Evolutionary conservation across 2,113 vertebrate species (phyloP), one percentile per base, ranked within the genome.

Genomic region (Rhabdornis inornatus): DNA sequence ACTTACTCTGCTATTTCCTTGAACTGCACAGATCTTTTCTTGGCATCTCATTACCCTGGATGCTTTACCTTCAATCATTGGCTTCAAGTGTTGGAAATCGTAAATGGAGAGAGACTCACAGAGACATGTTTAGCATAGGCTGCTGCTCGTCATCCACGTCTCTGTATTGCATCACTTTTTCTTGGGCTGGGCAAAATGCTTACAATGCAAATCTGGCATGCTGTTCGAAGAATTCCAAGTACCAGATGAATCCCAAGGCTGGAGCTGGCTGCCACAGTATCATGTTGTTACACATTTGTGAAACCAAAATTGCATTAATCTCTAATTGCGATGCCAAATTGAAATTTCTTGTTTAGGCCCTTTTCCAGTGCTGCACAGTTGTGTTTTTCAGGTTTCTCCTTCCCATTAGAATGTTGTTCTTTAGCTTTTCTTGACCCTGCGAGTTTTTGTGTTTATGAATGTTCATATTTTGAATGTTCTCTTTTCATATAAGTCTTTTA

Each of bases 341-440:
- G 44, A 63, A 95, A 64, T 79, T 6, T 71, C 59, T 74, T 76
- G 47, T 64, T 91, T 47, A 71, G 52, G 31, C 40, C 65, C 17
- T 79, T 85, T 83, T 91, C 89, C 74, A 68, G 9, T 21, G 13
- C 37, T 79, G 37, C 35, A 15, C 50, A 44, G 45, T 83, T 89
- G 63, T 65, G 95, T 42, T 96, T 94, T 94, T 77, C 87, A 83
- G 66, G 91, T 95, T 97, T 91, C 30, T 77, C 45, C 47, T 82
- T 91, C 63, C 21, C 45, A 63, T 88, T 65, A 57, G 13, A 80
- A 59, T 72, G 59, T 57, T 55, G 27, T 57, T 63, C 47, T 87
- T 90, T 33, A 76, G 53, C 45, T 24, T 68, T 79, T 59, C 37
- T 76, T 85, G 27, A 27, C 35, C 69, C 1, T 49, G 45, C 6